Evolutionary conservation across 2,797 vertebrate species (phyloP).

Genomic region (Halcyon leucocephala): DNA sequence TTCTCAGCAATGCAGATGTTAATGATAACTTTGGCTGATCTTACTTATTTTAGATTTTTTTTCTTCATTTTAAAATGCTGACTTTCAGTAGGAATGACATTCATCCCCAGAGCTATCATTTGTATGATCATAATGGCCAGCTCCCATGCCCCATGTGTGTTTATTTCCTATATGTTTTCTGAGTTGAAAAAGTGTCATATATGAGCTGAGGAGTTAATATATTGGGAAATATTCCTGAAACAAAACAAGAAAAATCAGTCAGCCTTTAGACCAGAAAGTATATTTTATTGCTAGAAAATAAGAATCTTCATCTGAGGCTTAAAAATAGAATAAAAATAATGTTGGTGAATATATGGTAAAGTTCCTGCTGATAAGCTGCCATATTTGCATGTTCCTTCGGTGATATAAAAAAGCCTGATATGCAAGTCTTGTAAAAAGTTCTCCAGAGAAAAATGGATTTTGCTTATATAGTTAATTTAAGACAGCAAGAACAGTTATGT

Average conservation of each 20-base stretch:
- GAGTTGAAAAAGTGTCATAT: not conserved
- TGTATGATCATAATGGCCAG: not conserved
- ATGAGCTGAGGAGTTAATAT: not conserved
- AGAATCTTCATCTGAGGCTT: not conserved
- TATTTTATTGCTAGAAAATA: not conserved
- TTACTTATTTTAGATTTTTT: not conserved
- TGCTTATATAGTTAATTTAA: not conserved
- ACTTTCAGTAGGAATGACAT: not conserved
- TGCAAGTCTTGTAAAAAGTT: not conserved
- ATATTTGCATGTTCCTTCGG: not conserved
- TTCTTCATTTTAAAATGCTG: not conserved
- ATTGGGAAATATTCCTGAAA: not conserved
- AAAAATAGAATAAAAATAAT: not conserved
- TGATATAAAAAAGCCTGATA: not conserved
- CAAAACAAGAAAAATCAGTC: not conserved
- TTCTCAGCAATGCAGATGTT: constrained; percentile 27
- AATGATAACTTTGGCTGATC: not conserved
- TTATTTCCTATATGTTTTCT: not conserved
- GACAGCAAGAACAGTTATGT: not conserved
- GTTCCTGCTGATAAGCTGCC: not conserved
- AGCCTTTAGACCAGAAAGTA: not conserved
- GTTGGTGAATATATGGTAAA: not conserved
- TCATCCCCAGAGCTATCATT: not conserved
- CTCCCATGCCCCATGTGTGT: not conserved
- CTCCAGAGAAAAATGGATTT: not conserved